Evolutionary conservation across 92 coral and sea anemone genomes (phyloP).

Genomic region (Epizoanthus ramosus): DNA sequence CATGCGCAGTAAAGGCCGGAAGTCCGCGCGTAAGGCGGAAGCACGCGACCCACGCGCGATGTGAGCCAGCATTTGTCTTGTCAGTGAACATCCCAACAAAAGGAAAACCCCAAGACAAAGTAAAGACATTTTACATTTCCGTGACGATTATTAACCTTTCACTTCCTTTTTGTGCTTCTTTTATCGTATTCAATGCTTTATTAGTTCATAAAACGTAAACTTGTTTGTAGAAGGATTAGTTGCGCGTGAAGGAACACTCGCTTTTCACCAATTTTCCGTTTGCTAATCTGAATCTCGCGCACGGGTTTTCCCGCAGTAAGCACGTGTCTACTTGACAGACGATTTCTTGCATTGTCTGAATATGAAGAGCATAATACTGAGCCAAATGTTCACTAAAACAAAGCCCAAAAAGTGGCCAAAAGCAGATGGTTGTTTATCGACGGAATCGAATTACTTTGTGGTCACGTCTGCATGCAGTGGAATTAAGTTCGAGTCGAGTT

Average conservation of each 20-base stretch:
- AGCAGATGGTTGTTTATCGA: too few species aligned
- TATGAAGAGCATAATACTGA: background rate
- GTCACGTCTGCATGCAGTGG: background rate
- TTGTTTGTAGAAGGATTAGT: background rate
- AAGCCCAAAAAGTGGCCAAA: too few species aligned
- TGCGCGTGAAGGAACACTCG: background rate
- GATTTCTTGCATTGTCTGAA: background rate
- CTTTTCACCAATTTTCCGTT: background rate
- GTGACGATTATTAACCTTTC: background rate
- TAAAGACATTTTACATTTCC: too few species aligned
- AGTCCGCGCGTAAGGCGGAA: too few species aligned
- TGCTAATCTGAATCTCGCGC: background rate
- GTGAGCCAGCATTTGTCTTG: too few species aligned
- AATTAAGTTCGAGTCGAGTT: background rate
- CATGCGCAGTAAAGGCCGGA: too few species aligned
- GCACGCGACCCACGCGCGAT: too few species aligned
- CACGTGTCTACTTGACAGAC: conserved; percentile 3
- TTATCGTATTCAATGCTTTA: background rate
- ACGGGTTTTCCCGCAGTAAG: conserved; percentile 35
- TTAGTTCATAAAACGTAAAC: background rate
- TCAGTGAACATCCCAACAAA: too few species aligned
- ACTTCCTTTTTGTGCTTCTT: background rate
- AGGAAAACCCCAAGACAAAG: background rate
- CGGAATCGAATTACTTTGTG: background rate
- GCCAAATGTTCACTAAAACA: too few species aligned